Base-by-base conservation (phyloP, 2,888 invertebrate genomes). In the Elysia crispata region DNA sequence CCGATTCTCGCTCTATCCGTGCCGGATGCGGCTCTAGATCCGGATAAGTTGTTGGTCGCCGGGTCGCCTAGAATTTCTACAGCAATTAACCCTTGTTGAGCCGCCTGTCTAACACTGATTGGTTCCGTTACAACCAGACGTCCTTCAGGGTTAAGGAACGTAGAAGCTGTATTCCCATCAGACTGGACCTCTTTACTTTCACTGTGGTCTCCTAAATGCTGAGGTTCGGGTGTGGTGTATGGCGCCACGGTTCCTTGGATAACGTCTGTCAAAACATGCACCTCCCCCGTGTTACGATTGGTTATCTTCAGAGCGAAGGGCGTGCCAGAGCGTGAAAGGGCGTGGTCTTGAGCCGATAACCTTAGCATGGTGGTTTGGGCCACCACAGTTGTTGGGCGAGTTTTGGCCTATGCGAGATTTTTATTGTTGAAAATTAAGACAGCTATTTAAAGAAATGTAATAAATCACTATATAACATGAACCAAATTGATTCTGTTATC, bases 171-270 rank as follows among this genome's bases (percentile, higher is more conserved):
- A 13, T 1, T 20, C 1, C 41, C 70, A 3, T 31, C 1, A 6
- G 3, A 6, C 11, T 3, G 11, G 3, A 6, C 41, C 11, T 41
- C 41, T 41, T 11, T 11, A 23, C n/a, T 23, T 5, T 8, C n/a
- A 1, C 25, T 13, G n/a, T 20, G 0, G 23, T 18, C 49, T 50
- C 49, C 8, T 3, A 13, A 41, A 15, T 30, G 31, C 41, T 25
- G 23, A 25, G 49, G 60, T 13, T 31, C 62, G 1, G n/a, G 54
- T 1, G 20, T 41, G 1, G 75, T n/a, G 20, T 66, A 75, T 0
- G 80, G 80, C 33, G 76, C 66, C 8, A 76, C 33, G 23, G 76
- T 31, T 5, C 80, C 80, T 23, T 69, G 80, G 20, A 60, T 62
- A n/a, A 76, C 18, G n/a, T 76, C 76, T 23, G 57, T 54, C 41